A percentile compares a stretch with the other conserved stretches of the same genome.
Conservation (phyloP, 2,797 vertebrate genomes). For the Acipenser transmontanus region DNA sequence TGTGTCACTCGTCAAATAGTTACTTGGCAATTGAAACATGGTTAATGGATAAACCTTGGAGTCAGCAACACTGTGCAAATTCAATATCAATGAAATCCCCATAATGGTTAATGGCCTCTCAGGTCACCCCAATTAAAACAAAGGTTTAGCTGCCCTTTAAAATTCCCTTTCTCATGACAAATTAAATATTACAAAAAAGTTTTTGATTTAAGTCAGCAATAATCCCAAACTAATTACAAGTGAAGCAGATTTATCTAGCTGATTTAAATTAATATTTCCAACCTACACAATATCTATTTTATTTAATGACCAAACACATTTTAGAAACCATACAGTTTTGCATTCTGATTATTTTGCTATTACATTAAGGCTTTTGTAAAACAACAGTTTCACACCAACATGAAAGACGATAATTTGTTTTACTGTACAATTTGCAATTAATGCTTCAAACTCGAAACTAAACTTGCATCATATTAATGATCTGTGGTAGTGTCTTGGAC, state of each 20-base stretch:
- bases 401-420: no score
- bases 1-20: neutral
- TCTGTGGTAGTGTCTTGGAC: no score
- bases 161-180: constrained; percentile 53
- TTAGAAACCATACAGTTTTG: constrained; percentile 44
- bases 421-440: no score
- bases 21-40: neutral
- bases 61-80: constrained; percentile 24
- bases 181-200: constrained; percentile 56
- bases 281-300: constrained; percentile 10
- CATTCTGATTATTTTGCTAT: neutral
- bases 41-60: constrained; percentile 4
- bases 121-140: constrained; percentile 54
- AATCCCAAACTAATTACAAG: constrained; percentile 58
- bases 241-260: constrained; percentile 49
- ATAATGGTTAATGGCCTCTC: constrained; percentile 37
- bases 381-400: no score
- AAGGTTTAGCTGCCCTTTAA: constrained; percentile 52
- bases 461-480: no score
- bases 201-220: constrained; percentile 52
- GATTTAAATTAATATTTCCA: constrained; percentile 63
- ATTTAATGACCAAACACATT: no score
- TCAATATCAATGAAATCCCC: constrained; percentile 18
- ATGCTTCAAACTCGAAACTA: no score
- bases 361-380: no score